Evolutionary conservation across 1,140 invertebrate genomes (phyloP), one percentile per base, ranked within the genome.

Genomic region (Lanistes nyassanus): DNA sequence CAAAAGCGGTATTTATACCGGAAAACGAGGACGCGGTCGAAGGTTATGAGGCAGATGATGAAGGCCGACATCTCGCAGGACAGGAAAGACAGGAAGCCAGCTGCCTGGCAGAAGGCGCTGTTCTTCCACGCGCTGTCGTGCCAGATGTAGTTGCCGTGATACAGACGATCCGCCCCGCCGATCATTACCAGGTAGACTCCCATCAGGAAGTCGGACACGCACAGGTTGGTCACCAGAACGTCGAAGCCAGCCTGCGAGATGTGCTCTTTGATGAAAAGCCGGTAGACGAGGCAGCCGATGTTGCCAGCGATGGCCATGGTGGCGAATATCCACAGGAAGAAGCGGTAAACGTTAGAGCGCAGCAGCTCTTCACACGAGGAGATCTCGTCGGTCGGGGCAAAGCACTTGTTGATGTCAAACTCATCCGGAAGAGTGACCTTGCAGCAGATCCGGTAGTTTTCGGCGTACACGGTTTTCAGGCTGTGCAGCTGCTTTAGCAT

Each of bases 161-260:
- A 85, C n/a, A 73, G 39, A 3, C 72, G 60, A 64, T 87, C 85
- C 4, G 81, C 81, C 3, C 76, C 60, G 7, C 80, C 84, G 39
- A 87, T 85, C n/a, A 87, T 82, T 3, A 82, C 65, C 62, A 87
- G 64, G 71, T 87, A 87, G 7, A 85, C 55, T 1, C 85, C 85
- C 84, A 86, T 87, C 23, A 84, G 71, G 34, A 86, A 80, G 71
- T 87, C 85, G 34, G 84, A 81, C 23, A 83, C 34, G 37, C 80
- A 77, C 19, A 87, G 75, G 75, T 84, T 83, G 13, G 81, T 76
- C 34, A 85, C 78, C 13, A 83, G 81, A 0, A 82, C 62, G 26
- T 77, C 79, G 76, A 81, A 75, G 26, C 79, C 77, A 21, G n/a
- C 51, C 19, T 62, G 71, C 1, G 70, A 26, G 19, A 80, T 76